Base-by-base conservation (phyloP, 2,888 invertebrate species). In the Eurytoma adleriae region DNA sequence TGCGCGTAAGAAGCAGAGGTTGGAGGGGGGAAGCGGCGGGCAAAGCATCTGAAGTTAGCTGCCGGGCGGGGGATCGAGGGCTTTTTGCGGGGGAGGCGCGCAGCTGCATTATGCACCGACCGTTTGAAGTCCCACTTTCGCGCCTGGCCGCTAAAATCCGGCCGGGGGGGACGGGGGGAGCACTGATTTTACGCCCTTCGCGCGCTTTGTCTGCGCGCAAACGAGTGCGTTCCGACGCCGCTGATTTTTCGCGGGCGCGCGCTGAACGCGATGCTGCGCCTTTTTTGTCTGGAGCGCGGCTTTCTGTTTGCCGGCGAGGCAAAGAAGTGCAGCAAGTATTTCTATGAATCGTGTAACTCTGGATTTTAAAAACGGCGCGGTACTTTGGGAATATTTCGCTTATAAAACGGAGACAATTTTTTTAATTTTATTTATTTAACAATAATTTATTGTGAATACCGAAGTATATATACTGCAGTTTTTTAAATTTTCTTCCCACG, bases 51-150 rank as follows among this genome's bases (percentile, higher is more conserved):
- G 68, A 75, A 75, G 75, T 75, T 75, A 75, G 68, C 68, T 52
- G 50, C 50, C n/a, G 20, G 61, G 50, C 13, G 20, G 27, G 61
- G 61, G 61, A 14, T 4, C 12, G 24, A 7, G 61, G 61, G 76
- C 76, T 69, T 76, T 76, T 76, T 69, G 69, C 24, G 48, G 40
- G 57, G 14, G 64, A n/a, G 10, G 16, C 40, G n/a, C 76, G 84
- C 85, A 84, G 85, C 86, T 88, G 88, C 89, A 89, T 89, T 89
- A 89, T 89, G 88, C 87, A 88, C 82, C 83, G 85, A 83, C 85
- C 86, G 88, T 89, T 89, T 89, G 88, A 88, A 89, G 89, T 89
- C 84, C 84, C 86, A 85, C 84, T 87, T 85, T 84, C 82, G 83
- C 84, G 82, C 82, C 82, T 80, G 78, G 82, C 82, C 83, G 83